A percentile compares a stretch with the other conserved stretches of the same genome.
These are phyloP conservation scores for Eunapius fragilis DNA, from an alignment of 37 sponge, comb jelly and placozoan species.

Conservation along the genomic window DNA sequence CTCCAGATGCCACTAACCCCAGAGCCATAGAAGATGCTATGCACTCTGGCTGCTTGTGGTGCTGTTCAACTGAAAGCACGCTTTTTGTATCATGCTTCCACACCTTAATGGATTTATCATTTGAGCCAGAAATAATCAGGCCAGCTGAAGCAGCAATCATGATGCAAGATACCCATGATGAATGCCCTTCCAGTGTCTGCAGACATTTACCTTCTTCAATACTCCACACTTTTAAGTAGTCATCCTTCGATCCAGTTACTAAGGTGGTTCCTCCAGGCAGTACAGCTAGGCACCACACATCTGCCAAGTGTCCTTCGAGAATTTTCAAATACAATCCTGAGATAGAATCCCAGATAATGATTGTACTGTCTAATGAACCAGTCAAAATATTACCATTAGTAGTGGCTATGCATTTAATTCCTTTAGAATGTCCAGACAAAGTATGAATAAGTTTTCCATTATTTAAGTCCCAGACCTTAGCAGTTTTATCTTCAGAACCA, in stretches of 20 bases:
- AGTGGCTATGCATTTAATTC: slow-evolving; percentile 24
- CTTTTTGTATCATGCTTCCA: slow-evolving; percentile 26
- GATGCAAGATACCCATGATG: slow-evolving; percentile 67
- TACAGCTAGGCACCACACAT: slow-evolving; percentile 37
- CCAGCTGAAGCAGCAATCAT: neutral
- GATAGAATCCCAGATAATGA: slow-evolving; percentile 42
- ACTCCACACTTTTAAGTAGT: slow-evolving; percentile 66
- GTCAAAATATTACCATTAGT: neutral
- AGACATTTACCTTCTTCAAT: slow-evolving; percentile 39
- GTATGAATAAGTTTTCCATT: slow-evolving; percentile 1
- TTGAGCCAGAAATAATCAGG: slow-evolving; percentile 58
- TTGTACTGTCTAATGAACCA: slow-evolving; percentile 50
- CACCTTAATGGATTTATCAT: slow-evolving; percentile 65
- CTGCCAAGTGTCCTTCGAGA: slow-evolving; percentile 49
- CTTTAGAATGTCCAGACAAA: slow-evolving; percentile 33
- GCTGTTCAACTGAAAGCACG: slow-evolving; percentile 5
- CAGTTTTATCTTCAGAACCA: slow-evolving; percentile 36
- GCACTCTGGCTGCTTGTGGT: slow-evolving; percentile 59
- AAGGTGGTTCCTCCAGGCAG: neutral
- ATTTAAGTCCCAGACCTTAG: slow-evolving; percentile 19
- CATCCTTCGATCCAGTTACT: slow-evolving; percentile 71
- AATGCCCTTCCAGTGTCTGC: slow-evolving; percentile 68
- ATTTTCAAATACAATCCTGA: slow-evolving; percentile 1
- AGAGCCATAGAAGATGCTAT: neutral
- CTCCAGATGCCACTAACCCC: slow-evolving; percentile 45